Conservation (phyloP, 2,888 invertebrate genomes). For the Catocala fraxini region DNA sequence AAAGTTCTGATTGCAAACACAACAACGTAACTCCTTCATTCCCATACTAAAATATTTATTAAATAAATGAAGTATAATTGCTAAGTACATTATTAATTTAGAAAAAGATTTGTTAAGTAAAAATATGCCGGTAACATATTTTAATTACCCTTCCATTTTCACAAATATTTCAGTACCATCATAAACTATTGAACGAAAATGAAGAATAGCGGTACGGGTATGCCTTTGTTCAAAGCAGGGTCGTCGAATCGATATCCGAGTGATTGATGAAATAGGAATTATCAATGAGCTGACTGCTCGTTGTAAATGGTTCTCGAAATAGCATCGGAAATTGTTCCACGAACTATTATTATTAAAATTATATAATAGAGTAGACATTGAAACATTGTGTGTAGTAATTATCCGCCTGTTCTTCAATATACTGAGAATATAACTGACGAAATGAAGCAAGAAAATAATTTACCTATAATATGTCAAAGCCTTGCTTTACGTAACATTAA, state of each 20-base stretch:
- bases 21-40: too few species aligned
- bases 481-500: too few species aligned
- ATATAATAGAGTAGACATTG: background rate
- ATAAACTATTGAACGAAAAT: slow-evolving; percentile 41
- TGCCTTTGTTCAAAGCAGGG: slow-evolving; percentile 39
- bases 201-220: slow-evolving; percentile 31
- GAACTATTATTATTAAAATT: slow-evolving; percentile 26
- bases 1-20: too few species aligned
- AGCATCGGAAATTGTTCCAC: slow-evolving; percentile 38
- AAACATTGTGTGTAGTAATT: background rate
- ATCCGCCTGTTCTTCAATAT: too few species aligned
- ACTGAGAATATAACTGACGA: too few species aligned
- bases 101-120: too few species aligned
- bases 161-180: slow-evolving; percentile 39
- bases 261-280: slow-evolving; percentile 54
- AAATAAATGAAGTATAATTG: too few species aligned
- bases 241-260: slow-evolving; percentile 39
- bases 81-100: too few species aligned
- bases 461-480: too few species aligned
- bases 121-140: slow-evolving; percentile 18
- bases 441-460: too few species aligned
- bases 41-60: too few species aligned
- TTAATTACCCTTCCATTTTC: slow-evolving; percentile 25
- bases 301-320: slow-evolving; percentile 41
- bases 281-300: slow-evolving; percentile 41